A percentile compares a stretch with the other conserved stretches of the same genome.
These are phyloP conservation scores for Aphodius granarius DNA, from an alignment of 2,888 invertebrate species.

Conservation along the genomic window DNA sequence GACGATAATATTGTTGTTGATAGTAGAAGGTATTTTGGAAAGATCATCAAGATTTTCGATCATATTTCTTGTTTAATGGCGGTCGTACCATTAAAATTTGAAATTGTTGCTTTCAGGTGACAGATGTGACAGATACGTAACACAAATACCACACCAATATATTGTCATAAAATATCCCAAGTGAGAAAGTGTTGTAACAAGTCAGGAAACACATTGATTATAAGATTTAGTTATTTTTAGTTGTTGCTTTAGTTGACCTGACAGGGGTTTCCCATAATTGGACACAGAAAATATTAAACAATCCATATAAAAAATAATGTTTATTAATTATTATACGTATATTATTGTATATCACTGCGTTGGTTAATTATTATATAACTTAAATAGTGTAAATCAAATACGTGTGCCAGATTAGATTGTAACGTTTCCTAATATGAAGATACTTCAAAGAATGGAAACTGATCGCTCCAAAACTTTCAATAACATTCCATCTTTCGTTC, in stretches of 20 bases:
- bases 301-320: no score
- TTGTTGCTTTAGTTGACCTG: no score
- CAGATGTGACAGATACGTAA: neutral
- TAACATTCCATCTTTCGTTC: neutral
- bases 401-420: neutral
- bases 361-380: neutral
- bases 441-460: neutral
- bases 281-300: no score
- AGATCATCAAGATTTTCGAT: neutral
- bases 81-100: neutral
- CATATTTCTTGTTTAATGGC: neutral
- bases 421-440: neutral
- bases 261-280: no score
- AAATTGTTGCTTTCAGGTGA: neutral
- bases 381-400: neutral
- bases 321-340: no score
- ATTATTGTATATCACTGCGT: no score
- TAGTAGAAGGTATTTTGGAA: neutral
- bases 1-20: neutral
- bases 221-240: no score
- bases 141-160: neutral
- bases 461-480: neutral
- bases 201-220: no score
- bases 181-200: no score
- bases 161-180: neutral